phyloP scores from a whole-genome alignment of 2,797 vertebrate genomes.

The Aphelocoma californica region DNA sequence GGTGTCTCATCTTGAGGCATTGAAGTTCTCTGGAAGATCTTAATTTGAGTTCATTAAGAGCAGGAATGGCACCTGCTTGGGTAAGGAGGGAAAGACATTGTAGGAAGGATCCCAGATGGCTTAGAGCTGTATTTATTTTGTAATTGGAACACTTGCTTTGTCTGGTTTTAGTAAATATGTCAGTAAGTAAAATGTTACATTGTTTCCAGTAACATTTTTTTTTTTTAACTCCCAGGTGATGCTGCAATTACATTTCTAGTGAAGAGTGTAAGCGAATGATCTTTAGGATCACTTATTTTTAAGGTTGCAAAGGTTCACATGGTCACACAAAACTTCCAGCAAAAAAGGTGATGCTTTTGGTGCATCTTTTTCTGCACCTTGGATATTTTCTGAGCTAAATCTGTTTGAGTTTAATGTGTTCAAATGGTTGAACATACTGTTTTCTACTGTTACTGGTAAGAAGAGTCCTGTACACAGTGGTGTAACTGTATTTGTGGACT shows the following conservation, averaged over 20 bases:
- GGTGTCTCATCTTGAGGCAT: not conserved
- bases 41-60: not conserved
- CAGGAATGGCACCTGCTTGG: not conserved
- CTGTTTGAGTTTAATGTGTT: not conserved
- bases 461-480: not conserved
- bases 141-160: not conserved
- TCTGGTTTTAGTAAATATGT: not conserved
- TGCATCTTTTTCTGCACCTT: not conserved
- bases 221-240: not conserved
- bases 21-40: not conserved
- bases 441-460: not conserved
- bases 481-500: not conserved
- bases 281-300: not conserved
- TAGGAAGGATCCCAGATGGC: not conserved
- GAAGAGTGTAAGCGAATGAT: not conserved
- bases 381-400: not conserved
- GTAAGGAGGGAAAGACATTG: not conserved
- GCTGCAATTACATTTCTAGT: not conserved
- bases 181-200: not conserved
- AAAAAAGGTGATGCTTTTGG: not conserved
- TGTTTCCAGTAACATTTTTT: not conserved
- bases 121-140: not conserved
- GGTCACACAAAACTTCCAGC: not conserved
- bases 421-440: not conserved
- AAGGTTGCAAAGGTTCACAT: not conserved